Percentiles rank a stretch among this genome's conserved stretches.
Evolutionary conservation across 2,888 invertebrate genomes (phyloP).

Genomic region (Dorcus hopei): DNA sequence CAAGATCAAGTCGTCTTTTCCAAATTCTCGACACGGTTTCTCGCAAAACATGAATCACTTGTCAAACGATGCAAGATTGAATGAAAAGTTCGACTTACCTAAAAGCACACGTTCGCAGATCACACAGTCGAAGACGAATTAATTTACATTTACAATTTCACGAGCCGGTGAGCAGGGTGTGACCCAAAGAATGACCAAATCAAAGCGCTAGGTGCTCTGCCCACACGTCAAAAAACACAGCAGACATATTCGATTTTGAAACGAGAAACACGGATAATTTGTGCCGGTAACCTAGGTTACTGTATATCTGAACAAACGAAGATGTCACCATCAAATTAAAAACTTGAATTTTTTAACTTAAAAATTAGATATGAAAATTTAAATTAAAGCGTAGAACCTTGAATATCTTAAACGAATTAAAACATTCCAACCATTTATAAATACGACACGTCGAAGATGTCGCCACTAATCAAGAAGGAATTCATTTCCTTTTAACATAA

Average conservation of each 20-base stretch:
- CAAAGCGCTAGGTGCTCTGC: constrained; percentile 32
- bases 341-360: too few species aligned
- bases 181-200: constrained; percentile 37
- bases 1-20: too few species aligned
- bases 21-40: too few species aligned
- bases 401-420: too few species aligned
- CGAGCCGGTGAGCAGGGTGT: constrained; percentile 32
- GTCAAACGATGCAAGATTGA: not conserved
- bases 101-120: not conserved
- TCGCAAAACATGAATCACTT: constrained; percentile 6
- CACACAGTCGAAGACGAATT: constrained; percentile 1
- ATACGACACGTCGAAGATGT: too few species aligned
- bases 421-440: too few species aligned
- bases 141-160: constrained; percentile 24
- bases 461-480: too few species aligned
- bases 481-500: too few species aligned
- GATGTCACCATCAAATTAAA: too few species aligned
- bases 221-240: constrained; percentile 41
- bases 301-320: too few species aligned
- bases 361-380: too few species aligned
- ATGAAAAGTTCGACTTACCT: constrained; percentile 16
- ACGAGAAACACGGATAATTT: constrained; percentile 1
- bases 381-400: too few species aligned
- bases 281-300: not conserved
- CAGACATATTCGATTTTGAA: not conserved